Base-by-base conservation (phyloP, 2,113 vertebrate genomes). In the Collichthys lucidus region DNA sequence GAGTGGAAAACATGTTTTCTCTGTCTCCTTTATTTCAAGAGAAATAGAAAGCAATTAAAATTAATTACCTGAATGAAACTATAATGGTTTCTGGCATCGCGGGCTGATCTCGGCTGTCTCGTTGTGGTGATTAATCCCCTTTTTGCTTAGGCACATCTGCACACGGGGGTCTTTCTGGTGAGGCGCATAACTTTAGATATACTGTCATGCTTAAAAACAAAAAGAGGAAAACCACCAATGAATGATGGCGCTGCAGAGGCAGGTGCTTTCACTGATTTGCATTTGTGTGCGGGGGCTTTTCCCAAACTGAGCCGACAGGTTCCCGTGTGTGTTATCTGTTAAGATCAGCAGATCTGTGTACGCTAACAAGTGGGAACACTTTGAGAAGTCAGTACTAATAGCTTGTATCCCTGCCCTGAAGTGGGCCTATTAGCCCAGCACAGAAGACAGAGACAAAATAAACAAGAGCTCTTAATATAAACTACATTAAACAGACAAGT, bases 41-140 rank as follows among this genome's bases (percentile, higher is more conserved):
- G 62, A 74, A 89, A 85, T 83, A 84, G 64, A 89, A 87, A 77
- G 91, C 90, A 93, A 95, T 96, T 94, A 93, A 93, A 94, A 92
- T 89, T 88, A 94, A 94, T 94, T 84, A 93, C 90, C 72, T 85
- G 76, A 89, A 85, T 92, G 89, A 93, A 93, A 93, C 88, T 88
- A 77, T 91, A 91, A 93, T 91, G 80, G 88, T 93, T 94, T 90
- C 85, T 94, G 93, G 92, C 93, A 94, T 86, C 80, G 55, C 80
- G 47, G 2, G 71, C 74, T 64, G 87, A 86, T 87, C 89, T 77
- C 56, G 65, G 77, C 82, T 88, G 89, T 86, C 87, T 94, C 52
- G 20, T 55, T 77, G 86, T 82, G 66, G 86, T 89, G 91, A 90
- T 89, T 85, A 92, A 91, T 93, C 88, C 71, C 17, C 35, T 40